Evolutionary conservation across 2,888 invertebrate genomes (phyloP), one percentile per base, ranked within the genome.

Genomic region (Panopea generosa): DNA sequence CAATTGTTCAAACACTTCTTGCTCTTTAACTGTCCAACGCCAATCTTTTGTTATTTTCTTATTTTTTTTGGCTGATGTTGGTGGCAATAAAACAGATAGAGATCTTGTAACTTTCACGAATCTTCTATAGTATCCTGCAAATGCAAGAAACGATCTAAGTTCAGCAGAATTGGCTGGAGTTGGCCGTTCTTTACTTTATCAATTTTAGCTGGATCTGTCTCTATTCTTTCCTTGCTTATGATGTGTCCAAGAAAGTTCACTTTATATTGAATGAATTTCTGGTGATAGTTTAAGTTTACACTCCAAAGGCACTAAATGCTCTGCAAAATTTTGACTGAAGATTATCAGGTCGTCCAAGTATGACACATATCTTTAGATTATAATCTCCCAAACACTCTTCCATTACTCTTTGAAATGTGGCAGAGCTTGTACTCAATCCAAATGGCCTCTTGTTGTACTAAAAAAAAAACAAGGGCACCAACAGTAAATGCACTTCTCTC

Each of bases 261-360:
- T n/a, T n/a, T n/a, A n/a, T n/a, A n/a, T n/a, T n/a, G n/a, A n/a
- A n/a, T n/a, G n/a, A 14, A 18, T 50, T 20, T 50, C 50, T n/a
- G n/a, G n/a, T n/a, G n/a, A n/a, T n/a, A n/a, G n/a, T n/a, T n/a
- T 56, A 2, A 70, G 20, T 26, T 49, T 22, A 6, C 38, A 2
- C 33, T 61, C 53, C 16, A 69, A 26, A 2, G 53, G 22, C 45
- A 61, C 20, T 14, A 69, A 16, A 49, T 62, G 56, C 33, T 62
- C 1, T 18, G 60, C 69, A 45, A 43, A 59, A 29, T 26, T 49
- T 2, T 57, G 33, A 29, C 20, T 33, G 16, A 56, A 66, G n/a
- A 52, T 60, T 7, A 68, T 68, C 18, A 69, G 16, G 24, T 55
- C 69, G 27, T 69, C 69, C 6, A 69, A 29, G 26, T 61, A 61